Base-by-base conservation (phyloP, 2,888 invertebrate genomes). In the Smittia aterrima region DNA sequence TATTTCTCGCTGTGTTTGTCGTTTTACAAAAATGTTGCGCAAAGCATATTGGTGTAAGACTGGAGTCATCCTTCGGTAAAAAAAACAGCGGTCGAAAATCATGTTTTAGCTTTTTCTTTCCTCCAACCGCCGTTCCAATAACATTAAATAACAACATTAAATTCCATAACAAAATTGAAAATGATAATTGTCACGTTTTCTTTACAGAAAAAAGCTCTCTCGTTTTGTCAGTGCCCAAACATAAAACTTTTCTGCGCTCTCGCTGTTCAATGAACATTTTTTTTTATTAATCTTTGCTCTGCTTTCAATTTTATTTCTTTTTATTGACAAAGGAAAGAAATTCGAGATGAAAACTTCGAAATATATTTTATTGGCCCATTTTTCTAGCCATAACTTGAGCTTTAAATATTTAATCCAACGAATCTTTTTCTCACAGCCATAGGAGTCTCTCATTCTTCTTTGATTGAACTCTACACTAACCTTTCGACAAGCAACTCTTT, bases 121-220 rank as follows among this genome's bases (percentile, higher is more conserved):
- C 24, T 20, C 25, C n/a, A 16, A 27, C 47, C n/a, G 13, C 16
- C 47, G 22, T n/a, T 27, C 13, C 71, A 71, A 32, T 58, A 62
- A 73, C 72, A 73, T 62, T 62, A 73, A 73, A 62, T 38, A 40
- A 25, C 58, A 73, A 73, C 72, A 73, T 73, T 58, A 73, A 73
- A 73, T 73, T 73, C 72, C 72, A 73, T 73, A 73, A 73, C 72
- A 73, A 73, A 73, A 73, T 73, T 73, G 54, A 71, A 71, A 71
- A 54, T 71, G 68, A 71, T 71, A 71, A 71, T 71, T 71, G 71
- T 71, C 71, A 71, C 71, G 71, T 71, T 71, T 71, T 71, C 11
- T 32, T 54, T 68, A n/a, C n/a, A n/a, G n/a, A n/a, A 24, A 41
- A 66, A 13, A 38, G 38, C 38, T 38, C 47, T 3, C 47, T 16